Conservation (phyloP, 2,888 invertebrate species). For the Anoncus sp. region DNA sequence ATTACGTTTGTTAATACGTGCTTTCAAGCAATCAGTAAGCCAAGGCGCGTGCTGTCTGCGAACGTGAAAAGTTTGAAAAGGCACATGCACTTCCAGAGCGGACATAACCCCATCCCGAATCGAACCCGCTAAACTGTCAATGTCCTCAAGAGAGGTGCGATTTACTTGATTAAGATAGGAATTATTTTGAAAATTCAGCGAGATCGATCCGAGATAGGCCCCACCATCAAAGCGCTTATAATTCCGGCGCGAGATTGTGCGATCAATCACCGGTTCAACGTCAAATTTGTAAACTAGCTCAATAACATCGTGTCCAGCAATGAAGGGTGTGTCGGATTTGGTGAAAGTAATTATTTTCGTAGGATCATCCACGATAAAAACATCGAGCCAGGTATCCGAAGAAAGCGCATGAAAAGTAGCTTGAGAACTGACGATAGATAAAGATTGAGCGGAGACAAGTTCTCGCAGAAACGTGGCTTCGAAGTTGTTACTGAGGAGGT, state of each 20-base stretch:
- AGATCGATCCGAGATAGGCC: no score
- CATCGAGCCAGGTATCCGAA: constrained; percentile 2
- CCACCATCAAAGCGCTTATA: no score
- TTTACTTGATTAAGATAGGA: no score
- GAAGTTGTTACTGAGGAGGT: neutral
- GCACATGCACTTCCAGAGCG: neutral
- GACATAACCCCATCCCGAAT: no score
- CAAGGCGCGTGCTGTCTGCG: neutral
- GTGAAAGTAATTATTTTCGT: no score
- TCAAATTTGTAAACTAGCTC: neutral
- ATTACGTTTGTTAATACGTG: neutral
- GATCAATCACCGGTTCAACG: no score
- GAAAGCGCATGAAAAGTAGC: neutral
- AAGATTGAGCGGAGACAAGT: neutral
- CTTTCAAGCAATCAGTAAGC: neutral
- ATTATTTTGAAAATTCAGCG: no score
- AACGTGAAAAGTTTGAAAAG: neutral
- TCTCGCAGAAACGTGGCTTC: neutral
- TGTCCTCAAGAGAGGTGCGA: no score
- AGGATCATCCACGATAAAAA: neutral
- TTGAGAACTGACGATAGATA: neutral
- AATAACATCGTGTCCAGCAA: constrained; percentile 23
- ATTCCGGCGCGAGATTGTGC: neutral
- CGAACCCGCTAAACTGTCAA: no score
- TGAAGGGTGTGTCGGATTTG: constrained; percentile 1